A percentile compares a stretch with the other conserved stretches of the same genome.
Evolutionary conservation across 1,140 invertebrate genomes (phyloP).

Genomic region (Rhagoletis zephyria): DNA sequence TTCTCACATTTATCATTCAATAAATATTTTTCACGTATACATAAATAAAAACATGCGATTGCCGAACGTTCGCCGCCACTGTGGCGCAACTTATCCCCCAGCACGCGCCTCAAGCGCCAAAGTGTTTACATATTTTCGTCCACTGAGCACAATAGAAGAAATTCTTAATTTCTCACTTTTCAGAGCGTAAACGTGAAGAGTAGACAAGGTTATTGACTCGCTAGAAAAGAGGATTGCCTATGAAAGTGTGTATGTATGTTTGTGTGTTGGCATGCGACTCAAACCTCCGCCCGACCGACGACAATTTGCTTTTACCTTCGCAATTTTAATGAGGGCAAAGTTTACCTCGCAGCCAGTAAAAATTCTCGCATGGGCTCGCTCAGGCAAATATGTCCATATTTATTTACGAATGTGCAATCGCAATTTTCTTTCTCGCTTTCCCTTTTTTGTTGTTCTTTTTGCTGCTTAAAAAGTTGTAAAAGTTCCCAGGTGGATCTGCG

Average conservation of each 20-base stretch:
- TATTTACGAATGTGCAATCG: too few relatives aligned
- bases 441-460: too few relatives aligned
- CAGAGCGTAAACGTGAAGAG: not conserved
- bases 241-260: not conserved
- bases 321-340: not conserved
- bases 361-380: not conserved
- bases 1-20: not conserved
- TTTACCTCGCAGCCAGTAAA: not conserved
- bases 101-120: not conserved
- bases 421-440: too few relatives aligned
- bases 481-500: not conserved
- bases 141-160: not conserved
- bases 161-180: constrained; percentile 10
- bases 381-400: not conserved
- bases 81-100: constrained; percentile 13
- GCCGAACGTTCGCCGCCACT: not conserved
- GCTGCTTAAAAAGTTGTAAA: not conserved
- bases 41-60: not conserved
- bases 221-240: constrained; percentile 5
- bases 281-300: too few relatives aligned
- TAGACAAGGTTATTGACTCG: not conserved
- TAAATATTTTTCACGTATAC: not conserved
- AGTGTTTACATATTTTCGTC: not conserved
- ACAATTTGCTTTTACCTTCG: not conserved
- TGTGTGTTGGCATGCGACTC: not conserved